Evolutionary conservation across 2,113 vertebrate species (phyloP), one percentile per base, ranked within the genome.

Genomic region (Strix aluco): DNA sequence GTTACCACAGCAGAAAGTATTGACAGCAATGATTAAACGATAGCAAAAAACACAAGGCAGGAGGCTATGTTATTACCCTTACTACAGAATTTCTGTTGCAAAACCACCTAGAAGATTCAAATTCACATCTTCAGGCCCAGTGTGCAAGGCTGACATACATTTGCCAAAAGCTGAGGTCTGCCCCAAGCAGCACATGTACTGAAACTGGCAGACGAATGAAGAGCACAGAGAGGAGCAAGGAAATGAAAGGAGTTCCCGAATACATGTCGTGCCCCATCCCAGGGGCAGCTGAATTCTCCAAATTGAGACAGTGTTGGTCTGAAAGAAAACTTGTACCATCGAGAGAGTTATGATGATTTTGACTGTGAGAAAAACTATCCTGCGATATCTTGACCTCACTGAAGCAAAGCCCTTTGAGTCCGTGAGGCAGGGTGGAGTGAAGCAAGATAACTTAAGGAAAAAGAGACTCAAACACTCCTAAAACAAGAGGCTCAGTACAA

Each of bases 361-460:
- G 27, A 88, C 89, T 86, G 44, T 90, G 92, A 94, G 81, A 94
- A 93, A 96, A 96, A 55, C 34, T 74, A 73, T 61, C 59, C 51
- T 74, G 38, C 17, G 4, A 5, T 90, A 93, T 93, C 80, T 79
- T 90, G 92, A 74, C 83, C 91, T 95, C 70, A 51, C 30, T 81
- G 86, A 86, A 91, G 84, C 57, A 95, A 95, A 96, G 62, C 36
- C 46, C 59, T 94, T 61, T 75, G 81, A 85, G 74, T 93, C 92
- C 23, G 6, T 51, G 87, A 83, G 62, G 78, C 52, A 92, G 89
- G 91, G 91, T 90, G 92, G 92, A 96, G 94, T n/a, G 20, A 87
- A 89, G 70, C 25, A 82, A 95, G 92, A 95, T 95, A 92, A 94
- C 91, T 92, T 83, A 46, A 92, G 70, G 81, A 95, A 92, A 96